Base-by-base conservation (phyloP, 2,113 vertebrate genomes). In the Petaurus breviceps region DNA sequence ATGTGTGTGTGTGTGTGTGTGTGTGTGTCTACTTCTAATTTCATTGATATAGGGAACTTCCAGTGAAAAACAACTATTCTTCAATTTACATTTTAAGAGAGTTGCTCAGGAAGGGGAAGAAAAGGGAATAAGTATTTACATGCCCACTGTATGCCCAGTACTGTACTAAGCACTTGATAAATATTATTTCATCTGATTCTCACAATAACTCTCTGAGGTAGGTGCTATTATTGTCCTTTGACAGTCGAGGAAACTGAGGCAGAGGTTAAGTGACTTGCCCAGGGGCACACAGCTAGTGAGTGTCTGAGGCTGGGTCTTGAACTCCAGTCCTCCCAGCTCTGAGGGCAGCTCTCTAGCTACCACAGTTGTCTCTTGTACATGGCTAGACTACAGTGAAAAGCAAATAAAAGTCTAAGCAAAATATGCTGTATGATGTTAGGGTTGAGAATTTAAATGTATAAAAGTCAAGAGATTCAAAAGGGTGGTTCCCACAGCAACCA, bases 401-500 rank as follows among this genome's bases (percentile, higher is more conserved):
- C 90, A 97, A 95, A 98, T 97, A 94, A 97, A 97, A 0, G 14
- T 94, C 92, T 95, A 43, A 93, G 96, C 92, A 96, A 91, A 98
- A 97, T 93, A 92, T n/a, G 89, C 96, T 57, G 98, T 94, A 95
- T 97, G 93, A 61, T 6, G 51, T 95, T 95, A 94, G 77, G 96
- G 95, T 43, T 95, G 94, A 92, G 89, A 97, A 95, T 98, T 98
- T 98, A 96, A 98, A 97, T 95, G 95, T 94, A 97, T 93, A 97
- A 93, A 97, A 98, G 98, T 97, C 94, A 95, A 97, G 96, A 97
- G 96, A 98, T 97, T 97, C 43, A 47, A 96, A 98, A 95, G 89
- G 96, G 98, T 97, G 97, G 97, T 97, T 98, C 97, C 98, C 97
- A 97, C 91, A 96, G 95, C 96, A 98, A 98, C 97, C 97, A 97